Conservation (phyloP, 2,113 vertebrate species). For the Tragelaphus imberbis region DNA sequence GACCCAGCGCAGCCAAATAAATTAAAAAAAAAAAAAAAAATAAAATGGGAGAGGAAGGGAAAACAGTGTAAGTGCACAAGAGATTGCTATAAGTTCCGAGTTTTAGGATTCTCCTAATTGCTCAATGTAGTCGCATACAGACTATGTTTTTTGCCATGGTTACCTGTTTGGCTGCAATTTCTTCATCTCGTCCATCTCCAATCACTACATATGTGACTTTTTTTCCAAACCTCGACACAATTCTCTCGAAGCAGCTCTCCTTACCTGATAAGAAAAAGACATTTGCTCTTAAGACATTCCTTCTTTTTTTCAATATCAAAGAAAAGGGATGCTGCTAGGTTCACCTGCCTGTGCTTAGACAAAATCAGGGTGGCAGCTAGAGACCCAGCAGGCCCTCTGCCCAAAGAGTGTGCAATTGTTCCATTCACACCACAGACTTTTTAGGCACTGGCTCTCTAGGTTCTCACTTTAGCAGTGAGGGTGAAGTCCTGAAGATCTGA, state of each 20-base stretch:
- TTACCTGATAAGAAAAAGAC: conserved; percentile 84
- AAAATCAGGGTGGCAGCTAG: neutral
- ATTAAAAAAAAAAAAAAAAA: neutral
- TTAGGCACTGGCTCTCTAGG: neutral
- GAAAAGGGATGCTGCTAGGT: neutral
- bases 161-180: conserved; percentile 99
- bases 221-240: conserved; percentile 95
- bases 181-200: conserved; percentile 96
- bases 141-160: neutral
- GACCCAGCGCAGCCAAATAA: neutral
- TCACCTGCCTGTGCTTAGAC: neutral
- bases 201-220: conserved; percentile 99
- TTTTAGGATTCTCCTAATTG: neutral
- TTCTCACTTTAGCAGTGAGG: neutral
- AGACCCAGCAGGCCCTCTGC: neutral
- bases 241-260: conserved; percentile 98
- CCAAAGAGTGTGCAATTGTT: neutral
- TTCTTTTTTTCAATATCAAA: neutral
- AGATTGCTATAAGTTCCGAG: neutral
- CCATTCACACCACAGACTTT: neutral
- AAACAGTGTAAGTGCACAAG: neutral
- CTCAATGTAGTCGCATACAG: rapidly evolving
- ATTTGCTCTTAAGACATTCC: conserved; percentile 18
- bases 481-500: neutral
- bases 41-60: neutral